Conservation (phyloP, 2,113 vertebrate genomes). For the Dolichotis patagonum region DNA sequence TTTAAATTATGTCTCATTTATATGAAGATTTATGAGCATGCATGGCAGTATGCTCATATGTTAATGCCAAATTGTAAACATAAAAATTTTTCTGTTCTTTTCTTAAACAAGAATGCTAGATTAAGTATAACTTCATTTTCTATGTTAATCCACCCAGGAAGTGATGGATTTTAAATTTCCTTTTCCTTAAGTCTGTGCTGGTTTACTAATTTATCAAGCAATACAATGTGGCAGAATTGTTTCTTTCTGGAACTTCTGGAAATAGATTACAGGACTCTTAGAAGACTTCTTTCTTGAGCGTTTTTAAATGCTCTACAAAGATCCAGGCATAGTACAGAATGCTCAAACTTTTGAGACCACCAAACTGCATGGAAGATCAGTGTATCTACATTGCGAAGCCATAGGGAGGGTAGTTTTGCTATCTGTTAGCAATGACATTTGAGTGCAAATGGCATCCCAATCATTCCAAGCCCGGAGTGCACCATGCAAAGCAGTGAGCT, state of each 20-base stretch:
- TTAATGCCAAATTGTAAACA: neutral
- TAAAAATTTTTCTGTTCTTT: neutral
- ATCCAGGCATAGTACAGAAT: neutral
- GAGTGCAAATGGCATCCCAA: neutral
- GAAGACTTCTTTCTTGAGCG: neutral
- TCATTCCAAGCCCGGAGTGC: neutral
- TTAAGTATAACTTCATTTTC: neutral
- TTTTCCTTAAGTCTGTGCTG: neutral
- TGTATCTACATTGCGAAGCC: neutral
- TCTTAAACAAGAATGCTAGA: neutral
- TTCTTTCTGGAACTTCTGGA: neutral
- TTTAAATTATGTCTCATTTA: neutral
- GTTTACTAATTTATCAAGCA: neutral
- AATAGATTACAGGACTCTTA: neutral
- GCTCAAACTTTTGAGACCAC: neutral
- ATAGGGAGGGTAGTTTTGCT: neutral
- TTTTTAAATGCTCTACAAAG: neutral
- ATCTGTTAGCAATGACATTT: neutral
- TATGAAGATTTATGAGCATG: neutral
- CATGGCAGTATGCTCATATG: neutral
- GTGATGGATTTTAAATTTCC: neutral
- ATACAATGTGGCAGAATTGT: neutral
- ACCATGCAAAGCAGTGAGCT: neutral
- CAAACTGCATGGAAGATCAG: neutral
- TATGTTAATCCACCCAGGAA: neutral